Percentiles rank a stretch among this genome's conserved stretches.
phyloP scores from a whole-genome alignment of 2,113 vertebrate genomes.

The Cygnus atratus region DNA sequence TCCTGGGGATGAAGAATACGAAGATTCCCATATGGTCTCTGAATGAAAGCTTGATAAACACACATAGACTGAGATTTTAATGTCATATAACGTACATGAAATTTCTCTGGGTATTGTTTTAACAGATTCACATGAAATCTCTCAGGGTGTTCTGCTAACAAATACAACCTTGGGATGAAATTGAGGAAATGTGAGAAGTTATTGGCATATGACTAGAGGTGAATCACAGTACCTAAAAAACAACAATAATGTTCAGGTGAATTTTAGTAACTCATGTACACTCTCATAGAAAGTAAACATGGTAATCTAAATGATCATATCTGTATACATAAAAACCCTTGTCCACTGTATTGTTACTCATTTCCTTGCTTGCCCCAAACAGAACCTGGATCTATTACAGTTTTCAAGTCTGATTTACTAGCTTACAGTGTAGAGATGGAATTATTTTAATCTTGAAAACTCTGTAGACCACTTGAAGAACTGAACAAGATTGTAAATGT shows the following conservation, averaged over 20 bases:
- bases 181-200: background rate
- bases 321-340: accelerated
- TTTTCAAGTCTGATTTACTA: background rate
- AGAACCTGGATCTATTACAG: background rate
- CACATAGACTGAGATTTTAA: background rate
- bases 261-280: background rate
- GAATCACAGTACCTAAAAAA: background rate
- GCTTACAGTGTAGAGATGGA: background rate
- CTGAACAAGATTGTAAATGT: background rate
- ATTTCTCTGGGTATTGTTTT: background rate
- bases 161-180: background rate
- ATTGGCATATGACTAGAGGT: background rate
- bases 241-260: accelerated
- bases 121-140: background rate
- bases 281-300: background rate
- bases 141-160: background rate
- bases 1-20: slow-evolving; percentile 4
- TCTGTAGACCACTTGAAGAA: background rate
- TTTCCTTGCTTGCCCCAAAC: background rate
- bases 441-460: background rate
- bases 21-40: background rate
- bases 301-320: background rate
- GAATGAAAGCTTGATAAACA: slow-evolving; percentile 8
- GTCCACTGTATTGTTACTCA: background rate
- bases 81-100: background rate